phyloP scores from a whole-genome alignment of 2,888 invertebrate genomes.

The Dryocosmus kuriphilus region DNA sequence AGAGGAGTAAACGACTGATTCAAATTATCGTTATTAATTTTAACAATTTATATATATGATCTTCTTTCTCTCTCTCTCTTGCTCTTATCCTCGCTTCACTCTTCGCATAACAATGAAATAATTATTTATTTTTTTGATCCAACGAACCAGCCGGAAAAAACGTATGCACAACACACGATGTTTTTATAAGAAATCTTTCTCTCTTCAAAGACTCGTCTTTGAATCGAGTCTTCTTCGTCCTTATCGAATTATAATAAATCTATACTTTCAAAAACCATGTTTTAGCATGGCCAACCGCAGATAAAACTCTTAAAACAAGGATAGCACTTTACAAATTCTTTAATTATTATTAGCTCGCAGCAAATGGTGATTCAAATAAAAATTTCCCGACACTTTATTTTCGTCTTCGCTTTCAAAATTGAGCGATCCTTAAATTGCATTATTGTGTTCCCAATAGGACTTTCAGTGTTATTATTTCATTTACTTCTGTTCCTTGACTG shows the following conservation, averaged over 20 bases:
- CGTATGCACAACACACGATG: constrained; percentile 36
- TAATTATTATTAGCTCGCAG: not conserved
- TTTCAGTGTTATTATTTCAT: constrained; percentile 53
- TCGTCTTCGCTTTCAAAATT: constrained; percentile 44
- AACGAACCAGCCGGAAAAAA: constrained; percentile 71
- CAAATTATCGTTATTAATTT: constrained; percentile 27
- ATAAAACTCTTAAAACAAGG: not conserved
- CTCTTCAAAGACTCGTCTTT: not conserved
- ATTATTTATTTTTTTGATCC: constrained; percentile 67
- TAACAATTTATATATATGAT: constrained; percentile 47
- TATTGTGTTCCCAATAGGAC: constrained; percentile 61
- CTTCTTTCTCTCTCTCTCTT: no score
- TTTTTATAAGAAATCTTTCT: not conserved
- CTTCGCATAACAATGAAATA: constrained; percentile 47
- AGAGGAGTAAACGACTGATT: constrained; percentile 12
- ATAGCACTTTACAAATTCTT: not conserved
- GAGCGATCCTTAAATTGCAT: constrained; percentile 51
- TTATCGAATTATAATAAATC: constrained; percentile 47
- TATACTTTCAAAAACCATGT: constrained; percentile 64
- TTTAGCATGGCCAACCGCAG: constrained; percentile 57
- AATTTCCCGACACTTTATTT: constrained; percentile 38
- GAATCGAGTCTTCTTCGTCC: not conserved
- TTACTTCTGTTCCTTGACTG: not conserved
- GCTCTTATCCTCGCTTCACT: constrained; percentile 42
- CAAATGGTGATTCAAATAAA: not conserved